These are phyloP conservation scores for Candidula unifasciata DNA, from an alignment of 2,888 invertebrate species.

Conservation along the genomic window DNA sequence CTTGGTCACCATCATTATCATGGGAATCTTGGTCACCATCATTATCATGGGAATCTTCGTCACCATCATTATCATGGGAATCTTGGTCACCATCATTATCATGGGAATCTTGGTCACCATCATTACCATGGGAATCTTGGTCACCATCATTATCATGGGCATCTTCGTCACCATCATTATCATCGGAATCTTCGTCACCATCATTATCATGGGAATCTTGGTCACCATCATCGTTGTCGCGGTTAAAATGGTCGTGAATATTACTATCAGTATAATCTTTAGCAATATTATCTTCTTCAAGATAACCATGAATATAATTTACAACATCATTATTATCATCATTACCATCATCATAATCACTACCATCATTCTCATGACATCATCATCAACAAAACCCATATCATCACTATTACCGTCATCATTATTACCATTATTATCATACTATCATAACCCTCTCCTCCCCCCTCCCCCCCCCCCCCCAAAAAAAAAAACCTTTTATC, in stretches of 20 bases:
- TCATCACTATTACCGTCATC: neutral
- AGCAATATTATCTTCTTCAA: slow-evolving; percentile 1
- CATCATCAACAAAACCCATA: neutral
- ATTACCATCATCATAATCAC: slow-evolving; percentile 1
- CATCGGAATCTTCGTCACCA: neutral
- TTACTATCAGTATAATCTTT: neutral
- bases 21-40: no score
- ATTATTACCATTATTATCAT: neutral
- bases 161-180: slow-evolving; percentile 23
- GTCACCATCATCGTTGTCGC: neutral
- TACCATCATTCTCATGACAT: neutral
- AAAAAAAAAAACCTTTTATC: no score
- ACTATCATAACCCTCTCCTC: no score
- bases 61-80: neutral
- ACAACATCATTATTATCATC: slow-evolving; percentile 23
- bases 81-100: neutral
- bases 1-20: no score
- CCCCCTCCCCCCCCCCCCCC: no score
- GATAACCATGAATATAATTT: neutral
- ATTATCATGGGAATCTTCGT: no score
- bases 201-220: neutral
- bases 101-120: neutral
- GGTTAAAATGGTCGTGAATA: neutral
- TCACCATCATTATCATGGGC: slow-evolving; percentile 3
- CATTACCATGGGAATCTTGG: neutral